Conservation (phyloP, 2,888 invertebrate species). For the Cerastis rubricosa region DNA sequence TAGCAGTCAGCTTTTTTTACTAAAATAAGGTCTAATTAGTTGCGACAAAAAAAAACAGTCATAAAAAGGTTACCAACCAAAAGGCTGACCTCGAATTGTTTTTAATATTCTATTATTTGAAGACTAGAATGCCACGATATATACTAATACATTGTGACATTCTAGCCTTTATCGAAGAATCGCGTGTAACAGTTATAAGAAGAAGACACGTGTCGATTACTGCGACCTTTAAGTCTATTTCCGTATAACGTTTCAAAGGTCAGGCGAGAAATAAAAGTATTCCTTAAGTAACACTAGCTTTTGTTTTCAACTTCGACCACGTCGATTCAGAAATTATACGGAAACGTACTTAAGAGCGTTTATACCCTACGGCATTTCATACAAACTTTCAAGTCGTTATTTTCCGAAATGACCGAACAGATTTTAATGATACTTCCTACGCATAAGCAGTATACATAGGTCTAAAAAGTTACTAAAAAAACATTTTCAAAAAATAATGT, state of each 20-base stretch:
- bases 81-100: not conserved
- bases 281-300: not conserved
- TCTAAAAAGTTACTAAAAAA: no score
- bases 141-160: not conserved
- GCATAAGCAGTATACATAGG: no score
- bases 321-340: not conserved
- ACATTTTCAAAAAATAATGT: no score
- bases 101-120: not conserved
- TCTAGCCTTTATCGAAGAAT: not conserved
- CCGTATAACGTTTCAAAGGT: constrained; percentile 12
- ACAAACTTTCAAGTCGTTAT: no score
- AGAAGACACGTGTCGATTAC: not conserved
- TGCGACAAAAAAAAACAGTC: not conserved
- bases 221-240: not conserved
- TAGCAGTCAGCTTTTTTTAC: not conserved
- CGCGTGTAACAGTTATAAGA: not conserved
- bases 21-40: not conserved
- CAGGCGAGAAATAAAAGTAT: not conserved
- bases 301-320: not conserved
- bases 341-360: not conserved
- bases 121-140: not conserved
- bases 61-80: not conserved
- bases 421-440: no score
- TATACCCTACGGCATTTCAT: no score
- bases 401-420: no score